Percentiles rank a stretch among this genome's conserved stretches.
These are phyloP conservation scores for Pseudoips prasinana DNA, from an alignment of 2,888 invertebrate species.

Conservation along the genomic window DNA sequence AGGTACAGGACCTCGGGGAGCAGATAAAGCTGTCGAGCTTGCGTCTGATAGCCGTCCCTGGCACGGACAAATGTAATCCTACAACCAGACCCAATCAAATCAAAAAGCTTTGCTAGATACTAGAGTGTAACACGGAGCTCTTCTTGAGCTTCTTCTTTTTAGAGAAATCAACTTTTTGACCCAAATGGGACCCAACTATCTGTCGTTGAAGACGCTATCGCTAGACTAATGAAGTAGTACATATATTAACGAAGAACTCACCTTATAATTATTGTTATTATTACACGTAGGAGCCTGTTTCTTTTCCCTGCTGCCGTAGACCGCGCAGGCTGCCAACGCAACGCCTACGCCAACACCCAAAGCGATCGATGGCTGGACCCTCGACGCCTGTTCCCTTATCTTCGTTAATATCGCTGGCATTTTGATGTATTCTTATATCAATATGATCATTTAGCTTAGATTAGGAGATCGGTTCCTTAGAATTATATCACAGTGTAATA, in stretches of 20 bases:
- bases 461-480: constrained; percentile 38
- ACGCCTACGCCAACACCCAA: constrained; percentile 71
- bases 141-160: no score
- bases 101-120: no score
- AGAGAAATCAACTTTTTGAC: no score
- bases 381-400: constrained; percentile 69
- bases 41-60: no score
- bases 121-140: no score
- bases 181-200: no score
- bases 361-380: constrained; percentile 68
- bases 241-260: constrained; percentile 28
- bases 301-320: constrained; percentile 67
- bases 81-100: no score
- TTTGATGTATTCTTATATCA: constrained; percentile 24
- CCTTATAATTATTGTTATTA: constrained; percentile 77
- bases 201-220: no score
- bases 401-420: constrained; percentile 78
- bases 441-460: constrained; percentile 30
- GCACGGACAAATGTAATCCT: no score
- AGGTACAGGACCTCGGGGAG: no score
- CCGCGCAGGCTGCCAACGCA: constrained; percentile 68
- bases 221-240: no score
- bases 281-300: constrained; percentile 59
- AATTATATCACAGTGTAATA: constrained; percentile 23
- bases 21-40: no score